These are phyloP conservation scores for Struthidea cinerea DNA, from an alignment of 2,113 vertebrate species.

Conservation along the genomic window DNA sequence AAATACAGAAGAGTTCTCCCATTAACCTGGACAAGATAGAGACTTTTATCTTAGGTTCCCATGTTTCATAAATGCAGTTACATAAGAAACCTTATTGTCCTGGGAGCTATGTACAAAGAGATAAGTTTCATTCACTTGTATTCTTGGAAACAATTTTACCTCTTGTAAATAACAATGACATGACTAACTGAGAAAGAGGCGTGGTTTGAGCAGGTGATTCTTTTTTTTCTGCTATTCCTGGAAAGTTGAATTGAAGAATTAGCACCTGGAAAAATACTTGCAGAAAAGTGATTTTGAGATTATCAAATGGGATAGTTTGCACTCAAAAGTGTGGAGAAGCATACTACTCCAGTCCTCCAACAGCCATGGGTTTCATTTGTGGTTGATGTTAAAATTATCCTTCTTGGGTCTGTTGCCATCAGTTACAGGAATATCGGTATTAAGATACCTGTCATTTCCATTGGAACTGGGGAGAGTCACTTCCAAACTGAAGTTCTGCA, in stretches of 20 bases:
- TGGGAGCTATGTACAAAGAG: neutral
- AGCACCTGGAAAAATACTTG: neutral
- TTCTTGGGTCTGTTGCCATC: neutral
- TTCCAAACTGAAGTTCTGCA: neutral
- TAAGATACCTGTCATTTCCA: neutral
- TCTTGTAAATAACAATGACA: neutral
- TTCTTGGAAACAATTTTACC: slow-evolving; percentile 6
- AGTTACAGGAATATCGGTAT: neutral
- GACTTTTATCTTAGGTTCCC: neutral
- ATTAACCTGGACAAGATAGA: neutral
- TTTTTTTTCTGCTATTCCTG: neutral
- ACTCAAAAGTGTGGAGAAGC: neutral
- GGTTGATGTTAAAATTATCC: neutral
- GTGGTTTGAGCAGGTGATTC: neutral
- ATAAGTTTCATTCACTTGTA: neutral
- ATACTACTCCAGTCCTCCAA: neutral
- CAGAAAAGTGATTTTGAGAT: neutral
- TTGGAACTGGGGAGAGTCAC: neutral
- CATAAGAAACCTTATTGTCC: neutral
- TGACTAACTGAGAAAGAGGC: neutral
- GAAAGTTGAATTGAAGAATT: neutral
- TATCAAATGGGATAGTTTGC: neutral
- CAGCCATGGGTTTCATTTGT: neutral
- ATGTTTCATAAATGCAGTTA: neutral
- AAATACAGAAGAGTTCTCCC: neutral